Evolutionary conservation across 2,113 vertebrate species (phyloP).

Genomic region (Conger conger): DNA sequence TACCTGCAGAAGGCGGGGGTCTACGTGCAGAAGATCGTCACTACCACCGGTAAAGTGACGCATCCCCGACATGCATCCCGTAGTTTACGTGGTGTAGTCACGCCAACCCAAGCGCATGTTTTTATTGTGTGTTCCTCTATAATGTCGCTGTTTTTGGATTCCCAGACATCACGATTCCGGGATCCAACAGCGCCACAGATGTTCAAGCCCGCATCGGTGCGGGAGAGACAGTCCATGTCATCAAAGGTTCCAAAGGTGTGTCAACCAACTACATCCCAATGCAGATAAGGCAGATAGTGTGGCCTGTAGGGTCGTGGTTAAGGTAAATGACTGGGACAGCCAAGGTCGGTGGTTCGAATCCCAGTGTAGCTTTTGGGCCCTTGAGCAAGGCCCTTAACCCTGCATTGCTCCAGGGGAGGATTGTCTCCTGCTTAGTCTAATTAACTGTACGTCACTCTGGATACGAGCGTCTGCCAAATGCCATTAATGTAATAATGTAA

Average conservation of each 20-base stretch:
- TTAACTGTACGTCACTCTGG: too few species aligned
- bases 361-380: too few species aligned
- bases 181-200: conserved; percentile 90
- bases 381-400: too few species aligned
- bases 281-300: too few species aligned
- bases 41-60: conserved; percentile 81
- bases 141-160: conserved; percentile 37
- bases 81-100: not conserved
- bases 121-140: not conserved
- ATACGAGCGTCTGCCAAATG: too few species aligned
- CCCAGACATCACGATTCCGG: conserved; percentile 97
- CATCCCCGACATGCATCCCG: not conserved
- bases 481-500: too few species aligned
- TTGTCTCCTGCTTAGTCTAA: too few species aligned
- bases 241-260: conserved; percentile 94
- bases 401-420: too few species aligned
- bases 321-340: too few species aligned
- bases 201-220: conserved; percentile 94
- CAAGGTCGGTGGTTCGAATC: too few species aligned
- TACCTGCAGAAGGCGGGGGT: conserved; percentile 95
- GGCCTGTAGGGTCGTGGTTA: too few species aligned
- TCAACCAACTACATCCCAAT: not conserved
- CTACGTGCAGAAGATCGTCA: conserved; percentile 94
- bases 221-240: conserved; percentile 95
- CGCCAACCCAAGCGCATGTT: not conserved